These are phyloP conservation scores for Acromyrmex heyeri DNA, from an alignment of 1,140 invertebrate species.

Conservation along the genomic window DNA sequence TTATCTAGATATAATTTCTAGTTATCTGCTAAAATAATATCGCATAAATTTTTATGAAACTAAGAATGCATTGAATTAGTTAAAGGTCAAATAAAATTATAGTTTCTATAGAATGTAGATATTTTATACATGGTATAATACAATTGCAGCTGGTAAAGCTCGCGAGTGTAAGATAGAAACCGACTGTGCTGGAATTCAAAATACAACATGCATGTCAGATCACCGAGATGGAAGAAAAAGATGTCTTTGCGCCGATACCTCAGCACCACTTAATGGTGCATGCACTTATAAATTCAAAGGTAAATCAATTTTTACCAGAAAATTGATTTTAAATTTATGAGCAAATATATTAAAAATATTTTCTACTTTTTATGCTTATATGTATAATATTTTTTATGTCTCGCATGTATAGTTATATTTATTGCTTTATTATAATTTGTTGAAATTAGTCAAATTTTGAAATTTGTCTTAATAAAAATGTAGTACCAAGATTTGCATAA, in stretches of 20 bases:
- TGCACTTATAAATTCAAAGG: slow-evolving; percentile 88
- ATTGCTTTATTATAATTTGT: background rate
- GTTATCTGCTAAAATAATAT: background rate
- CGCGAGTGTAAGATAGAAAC: slow-evolving; percentile 88
- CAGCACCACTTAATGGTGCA: slow-evolving; percentile 88
- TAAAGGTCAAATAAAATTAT: slow-evolving; percentile 23
- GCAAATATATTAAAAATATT: background rate
- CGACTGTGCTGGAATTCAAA: slow-evolving; percentile 89
- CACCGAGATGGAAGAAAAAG: slow-evolving; percentile 87
- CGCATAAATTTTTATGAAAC: slow-evolving; percentile 10
- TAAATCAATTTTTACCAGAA: slow-evolving; percentile 60
- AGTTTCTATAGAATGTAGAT: background rate
- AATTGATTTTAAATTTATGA: slow-evolving; percentile 5
- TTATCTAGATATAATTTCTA: slow-evolving; percentile 9
- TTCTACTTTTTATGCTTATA: background rate
- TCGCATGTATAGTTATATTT: background rate
- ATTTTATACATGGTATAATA: slow-evolving; percentile 22
- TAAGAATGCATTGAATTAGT: background rate
- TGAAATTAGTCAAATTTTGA: slow-evolving; percentile 7
- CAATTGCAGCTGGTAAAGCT: slow-evolving; percentile 85
- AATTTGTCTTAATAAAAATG: slow-evolving; percentile 17
- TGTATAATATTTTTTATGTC: background rate
- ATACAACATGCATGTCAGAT: slow-evolving; percentile 89
- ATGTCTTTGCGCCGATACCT: slow-evolving; percentile 90
- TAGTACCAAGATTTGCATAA: slow-evolving; percentile 70